phyloP scores from a whole-genome alignment of 2,888 invertebrate species.

The Meandrusa payeni region DNA sequence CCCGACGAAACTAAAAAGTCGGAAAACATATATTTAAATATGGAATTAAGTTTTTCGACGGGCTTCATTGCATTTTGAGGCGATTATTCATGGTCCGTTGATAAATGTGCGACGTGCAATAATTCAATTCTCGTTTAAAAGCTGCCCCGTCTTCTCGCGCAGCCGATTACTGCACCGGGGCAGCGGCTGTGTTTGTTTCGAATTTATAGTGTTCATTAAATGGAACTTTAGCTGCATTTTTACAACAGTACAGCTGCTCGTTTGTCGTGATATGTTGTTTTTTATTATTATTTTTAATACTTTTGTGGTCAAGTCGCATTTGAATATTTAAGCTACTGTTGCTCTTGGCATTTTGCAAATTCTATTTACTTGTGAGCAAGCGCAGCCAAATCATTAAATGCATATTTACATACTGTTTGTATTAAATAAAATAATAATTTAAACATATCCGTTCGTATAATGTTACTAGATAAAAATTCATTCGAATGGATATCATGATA shows the following conservation, averaged over 20 bases:
- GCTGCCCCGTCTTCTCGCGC: conserved; percentile 51
- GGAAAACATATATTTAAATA: conserved; percentile 62
- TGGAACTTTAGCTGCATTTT: conserved; percentile 33
- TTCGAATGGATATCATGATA: too few species aligned
- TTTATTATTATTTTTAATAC: conserved; percentile 14
- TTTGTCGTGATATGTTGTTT: conserved; percentile 28
- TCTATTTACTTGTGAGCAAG: too few species aligned
- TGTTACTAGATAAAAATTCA: too few species aligned
- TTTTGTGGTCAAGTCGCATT: conserved; percentile 1
- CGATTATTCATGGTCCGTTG: conserved; percentile 70
- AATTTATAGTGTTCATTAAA: conserved; percentile 56
- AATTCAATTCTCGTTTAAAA: conserved; percentile 72
- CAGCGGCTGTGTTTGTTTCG: conserved; percentile 43
- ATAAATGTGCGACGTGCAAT: conserved; percentile 74
- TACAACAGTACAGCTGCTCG: conserved; percentile 35
- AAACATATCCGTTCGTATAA: too few species aligned
- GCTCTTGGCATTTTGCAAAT: too few species aligned
- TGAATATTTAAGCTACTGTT: background rate
- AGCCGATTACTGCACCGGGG: conserved; percentile 1
- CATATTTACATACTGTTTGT: too few species aligned
- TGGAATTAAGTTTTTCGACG: conserved; percentile 74
- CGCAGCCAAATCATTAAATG: too few species aligned
- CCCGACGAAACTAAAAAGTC: conserved; percentile 10
- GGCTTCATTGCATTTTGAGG: conserved; percentile 64
- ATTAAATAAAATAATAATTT: too few species aligned